Evolutionary conservation across 2,888 invertebrate species (phyloP).

Genomic region (Limnephilus marmoratus): DNA sequence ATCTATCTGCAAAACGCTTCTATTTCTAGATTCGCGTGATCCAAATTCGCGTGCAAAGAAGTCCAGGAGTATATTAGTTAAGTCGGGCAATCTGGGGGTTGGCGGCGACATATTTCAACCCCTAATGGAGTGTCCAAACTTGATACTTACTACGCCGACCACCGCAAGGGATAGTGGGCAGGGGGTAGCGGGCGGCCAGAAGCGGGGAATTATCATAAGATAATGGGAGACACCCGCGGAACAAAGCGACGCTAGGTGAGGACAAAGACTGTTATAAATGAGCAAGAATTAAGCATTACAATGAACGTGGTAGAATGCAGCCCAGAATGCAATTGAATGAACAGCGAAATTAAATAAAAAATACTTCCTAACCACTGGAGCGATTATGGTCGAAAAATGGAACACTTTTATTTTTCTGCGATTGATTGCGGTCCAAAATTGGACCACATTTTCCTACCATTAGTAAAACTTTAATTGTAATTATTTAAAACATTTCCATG

Average conservation of each 20-base stretch:
- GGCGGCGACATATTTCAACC: conserved; percentile 38
- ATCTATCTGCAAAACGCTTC: background rate
- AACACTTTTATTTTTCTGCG: too few relatives aligned
- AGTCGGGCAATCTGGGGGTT: conserved; percentile 23
- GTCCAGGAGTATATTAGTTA: conserved; percentile 4
- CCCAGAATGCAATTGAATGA: background rate
- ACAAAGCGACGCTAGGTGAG: background rate
- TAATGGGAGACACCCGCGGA: background rate
- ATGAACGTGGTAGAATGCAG: background rate
- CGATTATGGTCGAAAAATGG: too few relatives aligned
- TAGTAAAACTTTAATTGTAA: too few relatives aligned
- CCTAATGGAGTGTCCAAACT: conserved; percentile 31
- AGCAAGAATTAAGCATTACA: background rate
- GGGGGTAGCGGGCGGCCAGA: background rate
- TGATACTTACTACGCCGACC: background rate
- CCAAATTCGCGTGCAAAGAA: background rate
- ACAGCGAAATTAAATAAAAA: background rate
- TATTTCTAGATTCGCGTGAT: background rate
- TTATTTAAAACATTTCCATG: too few relatives aligned
- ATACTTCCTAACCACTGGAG: too few relatives aligned
- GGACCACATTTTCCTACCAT: too few relatives aligned
- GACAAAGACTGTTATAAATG: background rate
- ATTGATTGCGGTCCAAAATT: too few relatives aligned
- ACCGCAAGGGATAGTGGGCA: background rate
- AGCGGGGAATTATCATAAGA: background rate